Conservation (phyloP, 2,797 vertebrate species). For the Psittacula derbiana region DNA sequence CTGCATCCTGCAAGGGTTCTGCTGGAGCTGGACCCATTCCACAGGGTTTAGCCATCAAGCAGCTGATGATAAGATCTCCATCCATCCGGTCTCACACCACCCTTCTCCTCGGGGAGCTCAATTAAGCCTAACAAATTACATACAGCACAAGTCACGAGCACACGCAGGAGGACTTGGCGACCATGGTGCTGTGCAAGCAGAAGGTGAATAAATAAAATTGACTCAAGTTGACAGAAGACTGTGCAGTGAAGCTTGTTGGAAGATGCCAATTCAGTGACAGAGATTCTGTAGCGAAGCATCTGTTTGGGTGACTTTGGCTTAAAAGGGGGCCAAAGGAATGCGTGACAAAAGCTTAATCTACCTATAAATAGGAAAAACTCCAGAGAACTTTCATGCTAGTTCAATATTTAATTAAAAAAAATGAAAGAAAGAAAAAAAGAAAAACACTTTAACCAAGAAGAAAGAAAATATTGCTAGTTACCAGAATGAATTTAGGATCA, state of each 20-base stretch:
- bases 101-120: neutral
- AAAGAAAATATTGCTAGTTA: neutral
- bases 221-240: conserved; percentile 12
- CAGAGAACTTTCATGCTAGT: neutral
- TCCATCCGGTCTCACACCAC: fast-evolving
- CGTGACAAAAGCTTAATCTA: neutral
- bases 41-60: neutral
- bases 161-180: neutral
- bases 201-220: conserved; percentile 42
- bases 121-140: conserved; percentile 15
- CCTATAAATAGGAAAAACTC: neutral
- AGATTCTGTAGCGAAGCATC: neutral
- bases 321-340: neutral
- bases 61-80: neutral
- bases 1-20: neutral
- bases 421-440: neutral
- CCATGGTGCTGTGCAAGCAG: neutral
- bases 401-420: neutral
- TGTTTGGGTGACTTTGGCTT: neutral
- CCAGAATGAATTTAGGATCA: neutral
- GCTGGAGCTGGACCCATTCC: neutral
- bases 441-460: neutral
- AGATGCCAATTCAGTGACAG: neutral
- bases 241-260: neutral
- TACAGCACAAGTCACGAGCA: neutral